A percentile compares a stretch with the other conserved stretches of the same genome.
phyloP scores from a whole-genome alignment of 1,140 invertebrate species.

The Drosophila virilis region DNA sequence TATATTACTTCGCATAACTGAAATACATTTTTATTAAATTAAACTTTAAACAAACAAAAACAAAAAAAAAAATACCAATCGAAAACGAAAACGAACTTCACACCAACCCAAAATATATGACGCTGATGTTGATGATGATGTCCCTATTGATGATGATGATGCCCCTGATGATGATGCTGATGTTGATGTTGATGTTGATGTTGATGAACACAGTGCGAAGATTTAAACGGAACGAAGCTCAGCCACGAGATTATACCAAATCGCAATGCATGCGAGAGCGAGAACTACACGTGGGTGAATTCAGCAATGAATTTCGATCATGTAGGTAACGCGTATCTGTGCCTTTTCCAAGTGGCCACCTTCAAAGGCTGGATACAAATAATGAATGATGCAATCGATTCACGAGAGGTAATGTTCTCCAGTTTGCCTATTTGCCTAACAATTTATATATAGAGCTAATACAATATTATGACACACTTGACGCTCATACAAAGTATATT shows the following conservation, averaged over 20 bases:
- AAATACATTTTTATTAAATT: slow-evolving; percentile 66
- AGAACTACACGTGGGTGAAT: slow-evolving; percentile 98
- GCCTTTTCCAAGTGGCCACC: slow-evolving; percentile 99
- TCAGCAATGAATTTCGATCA: slow-evolving; percentile 99
- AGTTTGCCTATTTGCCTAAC: slow-evolving; percentile 37
- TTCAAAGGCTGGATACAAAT: slow-evolving; percentile 98
- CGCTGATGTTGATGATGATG: too few relatives aligned
- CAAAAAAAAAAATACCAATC: slow-evolving; percentile 37
- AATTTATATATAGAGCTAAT: slow-evolving; percentile 10
- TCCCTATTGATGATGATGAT: not conserved
- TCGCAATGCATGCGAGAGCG: slow-evolving; percentile 91
- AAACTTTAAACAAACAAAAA: slow-evolving; percentile 49
- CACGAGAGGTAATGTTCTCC: slow-evolving; percentile 90
- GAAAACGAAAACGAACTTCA: slow-evolving; percentile 12
- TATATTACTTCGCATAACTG: slow-evolving; percentile 62
- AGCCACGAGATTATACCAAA: slow-evolving; percentile 95
- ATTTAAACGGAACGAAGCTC: slow-evolving; percentile 91
- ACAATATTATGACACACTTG: slow-evolving; percentile 4
- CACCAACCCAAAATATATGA: not conserved
- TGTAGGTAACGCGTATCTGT: slow-evolving; percentile 98
- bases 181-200: slow-evolving; percentile 12
- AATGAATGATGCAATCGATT: slow-evolving; percentile 99
- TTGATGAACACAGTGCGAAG: slow-evolving; percentile 89
- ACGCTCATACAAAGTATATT: slow-evolving; percentile 13
- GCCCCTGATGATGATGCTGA: slow-evolving; percentile 9